These are phyloP conservation scores for Diadegma fenestrale DNA, from an alignment of 2,888 invertebrate genomes.

Conservation along the genomic window DNA sequence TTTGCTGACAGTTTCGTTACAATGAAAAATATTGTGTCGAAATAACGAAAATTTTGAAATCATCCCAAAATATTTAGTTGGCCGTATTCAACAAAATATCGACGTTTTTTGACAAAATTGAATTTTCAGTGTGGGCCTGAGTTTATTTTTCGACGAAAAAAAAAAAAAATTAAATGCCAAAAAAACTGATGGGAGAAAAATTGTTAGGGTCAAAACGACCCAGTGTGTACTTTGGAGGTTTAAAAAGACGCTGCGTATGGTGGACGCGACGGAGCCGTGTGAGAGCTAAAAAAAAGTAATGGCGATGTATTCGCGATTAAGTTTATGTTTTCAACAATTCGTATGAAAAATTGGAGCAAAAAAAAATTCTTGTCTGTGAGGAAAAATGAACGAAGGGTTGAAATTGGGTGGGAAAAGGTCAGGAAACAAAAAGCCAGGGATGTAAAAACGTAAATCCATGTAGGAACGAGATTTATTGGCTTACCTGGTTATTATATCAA, in stretches of 20 bases:
- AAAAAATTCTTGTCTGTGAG: not conserved
- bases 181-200: not conserved
- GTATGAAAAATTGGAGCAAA: not conserved
- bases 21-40: too few species aligned
- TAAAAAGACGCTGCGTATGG: not conserved
- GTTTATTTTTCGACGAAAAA: too few species aligned
- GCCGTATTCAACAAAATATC: too few species aligned
- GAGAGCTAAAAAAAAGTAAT: not conserved
- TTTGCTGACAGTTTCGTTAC: too few species aligned
- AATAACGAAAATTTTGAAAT: too few species aligned
- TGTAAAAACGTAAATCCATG: slow-evolving; percentile 3
- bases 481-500: slow-evolving; percentile 71
- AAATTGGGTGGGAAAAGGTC: not conserved
- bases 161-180: not conserved
- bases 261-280: not conserved
- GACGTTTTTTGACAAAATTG: too few species aligned
- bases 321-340: not conserved
- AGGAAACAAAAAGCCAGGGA: not conserved
- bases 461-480: slow-evolving; percentile 51
- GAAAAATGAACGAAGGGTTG: not conserved
- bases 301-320: slow-evolving; percentile 5
- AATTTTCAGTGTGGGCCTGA: too few species aligned
- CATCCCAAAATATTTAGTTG: too few species aligned
- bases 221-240: not conserved
- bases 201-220: too few species aligned